Conservation (phyloP, 2,888 invertebrate genomes). For the Parasteatoda lunata region DNA sequence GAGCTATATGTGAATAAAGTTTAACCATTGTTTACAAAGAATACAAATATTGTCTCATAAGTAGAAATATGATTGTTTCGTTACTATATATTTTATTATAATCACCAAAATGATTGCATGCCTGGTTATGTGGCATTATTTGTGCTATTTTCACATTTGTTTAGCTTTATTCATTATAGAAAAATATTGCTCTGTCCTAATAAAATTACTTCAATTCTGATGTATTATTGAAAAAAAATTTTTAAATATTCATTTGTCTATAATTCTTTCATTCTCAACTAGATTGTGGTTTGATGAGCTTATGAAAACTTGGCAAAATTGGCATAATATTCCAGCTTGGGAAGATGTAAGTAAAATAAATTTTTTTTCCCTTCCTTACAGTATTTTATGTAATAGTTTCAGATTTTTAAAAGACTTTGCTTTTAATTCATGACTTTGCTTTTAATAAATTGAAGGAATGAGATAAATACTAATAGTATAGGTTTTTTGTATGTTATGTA, state of each 20-base stretch:
- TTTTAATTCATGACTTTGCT: too few species aligned
- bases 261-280: slow-evolving; percentile 56
- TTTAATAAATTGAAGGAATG: too few species aligned
- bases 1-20: too few species aligned
- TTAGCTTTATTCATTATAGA: background rate
- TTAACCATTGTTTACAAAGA: too few species aligned
- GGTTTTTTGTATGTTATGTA: too few species aligned
- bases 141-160: background rate
- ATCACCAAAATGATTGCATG: too few species aligned
- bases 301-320: slow-evolving; percentile 85
- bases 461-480: too few species aligned
- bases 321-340: slow-evolving; percentile 83
- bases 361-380: slow-evolving; percentile 77
- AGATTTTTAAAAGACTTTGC: too few species aligned
- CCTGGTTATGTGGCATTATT: background rate
- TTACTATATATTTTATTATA: too few species aligned
- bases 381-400: too few species aligned
- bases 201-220: background rate
- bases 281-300: slow-evolving; percentile 87
- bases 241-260: background rate
- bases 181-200: background rate
- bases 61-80: too few species aligned
- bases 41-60: too few species aligned
- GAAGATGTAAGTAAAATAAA: slow-evolving; percentile 77
- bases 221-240: background rate